Percentiles rank a stretch among this genome's conserved stretches.
phyloP scores from a whole-genome alignment of 2,888 invertebrate genomes.

The Melanophora roralis region DNA sequence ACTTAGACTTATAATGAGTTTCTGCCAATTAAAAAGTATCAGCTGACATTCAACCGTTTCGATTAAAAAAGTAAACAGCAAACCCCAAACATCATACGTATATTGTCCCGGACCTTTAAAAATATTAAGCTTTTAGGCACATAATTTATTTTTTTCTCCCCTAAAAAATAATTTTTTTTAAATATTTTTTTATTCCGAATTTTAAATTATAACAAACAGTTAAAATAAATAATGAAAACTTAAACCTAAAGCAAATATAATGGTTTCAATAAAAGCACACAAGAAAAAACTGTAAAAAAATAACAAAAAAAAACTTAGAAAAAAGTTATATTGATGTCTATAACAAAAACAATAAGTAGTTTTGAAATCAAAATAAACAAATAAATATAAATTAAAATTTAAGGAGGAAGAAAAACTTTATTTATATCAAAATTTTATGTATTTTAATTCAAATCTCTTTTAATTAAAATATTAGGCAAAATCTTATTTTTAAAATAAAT shows the following conservation, averaged over 20 bases:
- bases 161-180: neutral
- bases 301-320: constrained; percentile 53
- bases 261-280: constrained; percentile 31
- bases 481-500: constrained; percentile 51
- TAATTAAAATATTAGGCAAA: constrained; percentile 12
- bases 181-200: neutral
- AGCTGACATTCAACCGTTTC: too few relatives aligned
- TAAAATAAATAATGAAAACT: constrained; percentile 11
- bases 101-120: too few relatives aligned
- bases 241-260: constrained; percentile 3
- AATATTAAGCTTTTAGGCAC: too few relatives aligned
- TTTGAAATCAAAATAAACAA: neutral
- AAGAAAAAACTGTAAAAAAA: neutral
- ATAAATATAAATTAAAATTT: neutral
- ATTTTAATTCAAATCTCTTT: neutral
- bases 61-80: too few relatives aligned
- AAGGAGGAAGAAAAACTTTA: constrained; percentile 20
- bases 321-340: constrained; percentile 69
- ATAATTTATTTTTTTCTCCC: neutral
- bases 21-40: too few relatives aligned
- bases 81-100: too few relatives aligned
- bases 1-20: too few relatives aligned
- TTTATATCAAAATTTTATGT: too few relatives aligned
- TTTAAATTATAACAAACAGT: constrained; percentile 31
- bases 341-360: constrained; percentile 24